Conservation (phyloP, 2,113 vertebrate genomes). For the Podarcis cretensis region DNA sequence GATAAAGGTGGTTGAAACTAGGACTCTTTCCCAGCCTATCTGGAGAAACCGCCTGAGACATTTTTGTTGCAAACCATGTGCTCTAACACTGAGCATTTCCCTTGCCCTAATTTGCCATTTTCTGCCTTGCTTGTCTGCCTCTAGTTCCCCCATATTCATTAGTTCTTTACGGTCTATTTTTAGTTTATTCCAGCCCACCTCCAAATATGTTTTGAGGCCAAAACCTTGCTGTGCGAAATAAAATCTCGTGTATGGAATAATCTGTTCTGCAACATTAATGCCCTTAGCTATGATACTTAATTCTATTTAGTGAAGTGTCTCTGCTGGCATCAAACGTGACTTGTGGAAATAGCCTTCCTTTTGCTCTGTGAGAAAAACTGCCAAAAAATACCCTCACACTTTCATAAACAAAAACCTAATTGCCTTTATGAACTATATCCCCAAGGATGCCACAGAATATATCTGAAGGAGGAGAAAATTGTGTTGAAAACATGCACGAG, state of each 20-base stretch:
- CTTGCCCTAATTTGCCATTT: background rate
- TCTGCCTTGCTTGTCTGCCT: background rate
- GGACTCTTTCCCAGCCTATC: background rate
- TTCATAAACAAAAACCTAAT: constrained; percentile 1
- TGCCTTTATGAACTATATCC: background rate
- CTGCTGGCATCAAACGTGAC: background rate
- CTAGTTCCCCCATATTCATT: background rate
- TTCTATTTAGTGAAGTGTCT: background rate
- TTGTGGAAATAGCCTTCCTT: background rate
- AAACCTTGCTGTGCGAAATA: background rate
- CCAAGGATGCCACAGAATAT: background rate
- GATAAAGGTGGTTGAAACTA: background rate
- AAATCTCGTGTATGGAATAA: background rate
- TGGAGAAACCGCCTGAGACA: too few species aligned
- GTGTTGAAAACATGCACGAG: background rate
- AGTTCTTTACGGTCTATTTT: constrained; percentile 5
- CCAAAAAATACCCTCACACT: background rate
- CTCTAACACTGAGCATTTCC: background rate
- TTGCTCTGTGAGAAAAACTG: background rate
- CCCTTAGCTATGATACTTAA: background rate
- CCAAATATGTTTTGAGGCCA: constrained; percentile 2
- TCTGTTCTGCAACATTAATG: constrained; percentile 10
- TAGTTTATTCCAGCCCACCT: background rate
- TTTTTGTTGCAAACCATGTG: background rate
- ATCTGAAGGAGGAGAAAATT: background rate